Evolutionary conservation across 2,888 invertebrate genomes (phyloP).

Genomic region (Cosmia trapezina): DNA sequence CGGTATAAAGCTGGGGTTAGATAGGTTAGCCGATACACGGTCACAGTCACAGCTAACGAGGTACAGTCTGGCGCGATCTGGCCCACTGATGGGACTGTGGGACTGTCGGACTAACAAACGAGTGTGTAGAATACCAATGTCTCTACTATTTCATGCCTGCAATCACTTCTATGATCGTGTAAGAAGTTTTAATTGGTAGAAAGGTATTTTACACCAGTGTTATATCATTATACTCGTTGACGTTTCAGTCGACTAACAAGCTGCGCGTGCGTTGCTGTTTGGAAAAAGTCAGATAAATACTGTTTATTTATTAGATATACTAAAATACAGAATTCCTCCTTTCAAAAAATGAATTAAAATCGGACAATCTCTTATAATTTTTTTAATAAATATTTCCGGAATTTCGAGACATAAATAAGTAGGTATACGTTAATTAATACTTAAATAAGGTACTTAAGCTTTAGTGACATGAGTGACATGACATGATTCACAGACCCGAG

Average conservation of each 20-base stretch:
- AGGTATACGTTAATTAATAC: background rate
- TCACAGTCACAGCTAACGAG: constrained; percentile 74
- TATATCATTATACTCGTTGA: background rate
- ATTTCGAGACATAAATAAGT: background rate
- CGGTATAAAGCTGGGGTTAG: constrained; percentile 67
- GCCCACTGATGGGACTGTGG: constrained; percentile 53
- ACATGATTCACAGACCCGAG: too few species aligned
- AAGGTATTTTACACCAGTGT: constrained; percentile 34
- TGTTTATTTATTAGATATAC: constrained; percentile 14
- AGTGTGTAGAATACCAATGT: constrained; percentile 51
- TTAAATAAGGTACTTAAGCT: background rate
- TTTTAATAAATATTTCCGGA: background rate
- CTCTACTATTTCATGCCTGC: constrained; percentile 23
- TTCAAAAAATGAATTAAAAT: background rate
- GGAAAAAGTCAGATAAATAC: background rate
- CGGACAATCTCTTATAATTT: background rate
- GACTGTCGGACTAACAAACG: constrained; percentile 41
- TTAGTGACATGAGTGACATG: too few species aligned
- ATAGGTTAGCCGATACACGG: constrained; percentile 76
- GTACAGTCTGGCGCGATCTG: constrained; percentile 56
- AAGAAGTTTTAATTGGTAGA: constrained; percentile 48
- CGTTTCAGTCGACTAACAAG: constrained; percentile 21
- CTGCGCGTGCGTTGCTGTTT: constrained; percentile 8
- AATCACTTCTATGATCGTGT: constrained; percentile 42
- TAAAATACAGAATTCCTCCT: constrained; percentile 8